phyloP scores from a whole-genome alignment of 2,113 vertebrate genomes.

The Megaceryle torquata region DNA sequence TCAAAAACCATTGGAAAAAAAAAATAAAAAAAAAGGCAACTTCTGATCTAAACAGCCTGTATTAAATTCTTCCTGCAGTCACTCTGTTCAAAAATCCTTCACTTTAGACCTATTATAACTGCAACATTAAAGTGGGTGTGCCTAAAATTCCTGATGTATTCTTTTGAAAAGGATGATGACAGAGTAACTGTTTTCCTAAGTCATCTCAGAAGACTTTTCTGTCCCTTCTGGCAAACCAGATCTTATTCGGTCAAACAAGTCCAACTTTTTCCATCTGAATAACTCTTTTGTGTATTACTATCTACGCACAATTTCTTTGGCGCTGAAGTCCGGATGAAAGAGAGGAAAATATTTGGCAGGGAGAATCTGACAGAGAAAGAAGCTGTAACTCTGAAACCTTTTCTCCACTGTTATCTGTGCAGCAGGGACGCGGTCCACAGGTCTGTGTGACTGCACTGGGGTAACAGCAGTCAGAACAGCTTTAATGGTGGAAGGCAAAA shows the following conservation, averaged over 20 bases:
- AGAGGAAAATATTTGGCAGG: not conserved
- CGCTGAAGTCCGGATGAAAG: not conserved
- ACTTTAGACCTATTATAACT: not conserved
- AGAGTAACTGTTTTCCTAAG: not conserved
- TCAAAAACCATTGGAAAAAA: not conserved
- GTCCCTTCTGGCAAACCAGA: not conserved
- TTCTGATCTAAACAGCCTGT: not conserved
- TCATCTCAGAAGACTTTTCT: not conserved
- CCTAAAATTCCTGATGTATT: not conserved
- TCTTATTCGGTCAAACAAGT: not conserved
- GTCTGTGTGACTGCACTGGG: not conserved
- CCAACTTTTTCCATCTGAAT: not conserved
- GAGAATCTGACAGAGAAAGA: not conserved
- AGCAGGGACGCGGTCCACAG: not conserved
- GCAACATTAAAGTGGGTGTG: not conserved
- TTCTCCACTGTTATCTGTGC: not conserved
- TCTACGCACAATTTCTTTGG: not conserved
- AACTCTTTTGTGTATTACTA: not conserved
- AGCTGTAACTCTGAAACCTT: not conserved
- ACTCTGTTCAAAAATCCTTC: not conserved
- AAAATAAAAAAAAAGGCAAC: not conserved
- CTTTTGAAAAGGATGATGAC: not conserved
- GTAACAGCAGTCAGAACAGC: not conserved
- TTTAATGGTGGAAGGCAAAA: not conserved
- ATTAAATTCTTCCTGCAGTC: not conserved